A percentile compares a stretch with the other conserved stretches of the same genome.
phyloP scores from a whole-genome alignment of 2,113 vertebrate species.

The Plecotus auritus region DNA sequence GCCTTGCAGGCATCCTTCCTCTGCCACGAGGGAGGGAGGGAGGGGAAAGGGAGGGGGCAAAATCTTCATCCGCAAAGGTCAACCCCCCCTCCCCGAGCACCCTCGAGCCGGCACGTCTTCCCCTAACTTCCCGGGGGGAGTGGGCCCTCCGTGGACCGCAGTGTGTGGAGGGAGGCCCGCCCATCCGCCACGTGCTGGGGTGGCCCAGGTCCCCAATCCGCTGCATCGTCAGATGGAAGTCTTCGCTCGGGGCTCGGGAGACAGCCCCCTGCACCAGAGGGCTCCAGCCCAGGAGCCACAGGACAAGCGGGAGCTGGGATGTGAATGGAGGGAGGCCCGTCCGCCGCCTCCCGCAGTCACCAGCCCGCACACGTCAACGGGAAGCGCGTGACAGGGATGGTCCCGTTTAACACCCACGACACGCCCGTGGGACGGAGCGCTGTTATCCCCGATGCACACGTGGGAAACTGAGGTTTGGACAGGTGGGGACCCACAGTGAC shows the following conservation, averaged over 20 bases:
- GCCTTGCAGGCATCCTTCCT: slow-evolving; percentile 47
- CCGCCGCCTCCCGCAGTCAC: not conserved
- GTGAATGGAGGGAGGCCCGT: not conserved
- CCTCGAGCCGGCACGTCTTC: not conserved
- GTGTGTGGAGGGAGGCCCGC: not conserved
- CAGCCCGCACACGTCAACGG: fast-evolving
- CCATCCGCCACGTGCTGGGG: not conserved
- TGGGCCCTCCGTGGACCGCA: not conserved
- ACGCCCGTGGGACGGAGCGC: fast-evolving
- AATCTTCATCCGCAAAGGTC: slow-evolving; percentile 6
- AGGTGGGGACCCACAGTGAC: not conserved
- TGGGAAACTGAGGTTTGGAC: not conserved
- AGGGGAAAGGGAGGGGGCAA: not conserved
- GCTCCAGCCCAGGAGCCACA: fast-evolving
- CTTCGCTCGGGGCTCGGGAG: fast-evolving
- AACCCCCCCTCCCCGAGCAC: not conserved
- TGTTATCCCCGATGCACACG: not conserved
- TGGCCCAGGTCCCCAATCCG: not conserved
- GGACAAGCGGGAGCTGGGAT: not conserved
- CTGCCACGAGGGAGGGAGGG: not conserved
- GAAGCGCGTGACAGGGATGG: fast-evolving
- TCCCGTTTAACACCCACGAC: not conserved
- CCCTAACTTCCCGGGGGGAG: not conserved
- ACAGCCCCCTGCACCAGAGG: fast-evolving
- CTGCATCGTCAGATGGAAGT: not conserved